Conservation (phyloP, 2,113 vertebrate species). For the Leptosomus discolor region DNA sequence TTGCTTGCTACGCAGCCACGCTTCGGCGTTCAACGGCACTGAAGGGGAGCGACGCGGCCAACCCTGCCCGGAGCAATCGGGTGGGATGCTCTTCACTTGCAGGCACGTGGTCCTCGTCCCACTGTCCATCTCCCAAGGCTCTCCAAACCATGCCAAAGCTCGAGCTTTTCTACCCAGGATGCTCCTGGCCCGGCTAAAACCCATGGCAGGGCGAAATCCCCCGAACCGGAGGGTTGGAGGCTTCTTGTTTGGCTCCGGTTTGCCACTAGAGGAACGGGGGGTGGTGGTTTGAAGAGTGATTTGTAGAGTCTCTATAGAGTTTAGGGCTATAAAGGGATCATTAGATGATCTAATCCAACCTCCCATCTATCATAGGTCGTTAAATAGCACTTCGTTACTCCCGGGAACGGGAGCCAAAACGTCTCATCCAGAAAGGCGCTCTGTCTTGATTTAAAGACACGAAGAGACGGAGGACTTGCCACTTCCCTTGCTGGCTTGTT, state of each 20-base stretch:
- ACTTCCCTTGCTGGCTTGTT: constrained; percentile 15
- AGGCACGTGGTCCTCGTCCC: neutral
- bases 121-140: neutral
- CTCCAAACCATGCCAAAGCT: neutral
- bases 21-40: rapidly evolving
- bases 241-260: neutral
- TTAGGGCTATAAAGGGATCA: neutral
- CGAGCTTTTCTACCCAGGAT: neutral
- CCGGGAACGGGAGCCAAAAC: neutral
- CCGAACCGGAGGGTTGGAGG: neutral
- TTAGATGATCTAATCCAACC: neutral
- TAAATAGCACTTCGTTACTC: neutral
- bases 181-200: neutral
- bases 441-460: neutral
- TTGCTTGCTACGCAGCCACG: neutral
- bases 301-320: neutral
- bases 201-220: rapidly evolving
- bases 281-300: neutral
- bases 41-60: neutral
- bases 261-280: neutral
- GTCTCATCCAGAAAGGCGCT: neutral
- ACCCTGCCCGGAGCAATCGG: neutral
- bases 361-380: neutral
- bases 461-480: neutral
- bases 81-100: neutral